phyloP scores from a whole-genome alignment of 2,113 vertebrate genomes.

The Ophthalmolycus amberensis region DNA sequence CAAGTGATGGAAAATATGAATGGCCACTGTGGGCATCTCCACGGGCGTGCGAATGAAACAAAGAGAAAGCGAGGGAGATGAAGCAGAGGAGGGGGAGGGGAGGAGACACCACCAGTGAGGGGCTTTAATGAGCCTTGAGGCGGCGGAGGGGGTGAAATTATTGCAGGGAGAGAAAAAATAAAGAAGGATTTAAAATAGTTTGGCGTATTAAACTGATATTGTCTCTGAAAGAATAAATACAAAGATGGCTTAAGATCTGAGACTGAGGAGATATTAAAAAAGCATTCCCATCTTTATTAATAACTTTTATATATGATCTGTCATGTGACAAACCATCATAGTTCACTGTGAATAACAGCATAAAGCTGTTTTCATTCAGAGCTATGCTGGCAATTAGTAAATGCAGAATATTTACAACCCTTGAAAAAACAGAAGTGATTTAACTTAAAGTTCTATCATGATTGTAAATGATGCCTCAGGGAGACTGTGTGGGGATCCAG shows the following conservation, averaged over 20 bases:
- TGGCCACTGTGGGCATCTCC: slow-evolving; percentile 54
- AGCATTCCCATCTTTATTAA: not conserved
- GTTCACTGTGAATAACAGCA: slow-evolving; percentile 6
- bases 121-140: slow-evolving; percentile 58
- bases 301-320: not conserved
- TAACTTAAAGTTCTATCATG: slow-evolving; percentile 21
- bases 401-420: slow-evolving; percentile 14
- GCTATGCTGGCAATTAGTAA: not conserved
- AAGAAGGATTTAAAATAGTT: not conserved
- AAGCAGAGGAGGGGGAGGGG: slow-evolving; percentile 39
- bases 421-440: slow-evolving; percentile 14
- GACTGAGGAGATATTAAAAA: not conserved
- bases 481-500: not conserved
- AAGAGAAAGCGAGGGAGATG: slow-evolving; percentile 38
- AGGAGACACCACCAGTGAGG: slow-evolving; percentile 25
- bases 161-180: slow-evolving; percentile 1
- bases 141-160: slow-evolving; percentile 14
- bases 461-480: slow-evolving; percentile 8
- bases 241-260: not conserved
- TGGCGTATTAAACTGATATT: not conserved
- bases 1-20: slow-evolving; percentile 64
- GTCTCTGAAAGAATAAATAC: not conserved
- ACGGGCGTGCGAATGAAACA: slow-evolving; percentile 61
- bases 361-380: slow-evolving; percentile 5
- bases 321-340: not conserved